Conservation (phyloP, 2,113 vertebrate species). For the Setophaga coronata region DNA sequence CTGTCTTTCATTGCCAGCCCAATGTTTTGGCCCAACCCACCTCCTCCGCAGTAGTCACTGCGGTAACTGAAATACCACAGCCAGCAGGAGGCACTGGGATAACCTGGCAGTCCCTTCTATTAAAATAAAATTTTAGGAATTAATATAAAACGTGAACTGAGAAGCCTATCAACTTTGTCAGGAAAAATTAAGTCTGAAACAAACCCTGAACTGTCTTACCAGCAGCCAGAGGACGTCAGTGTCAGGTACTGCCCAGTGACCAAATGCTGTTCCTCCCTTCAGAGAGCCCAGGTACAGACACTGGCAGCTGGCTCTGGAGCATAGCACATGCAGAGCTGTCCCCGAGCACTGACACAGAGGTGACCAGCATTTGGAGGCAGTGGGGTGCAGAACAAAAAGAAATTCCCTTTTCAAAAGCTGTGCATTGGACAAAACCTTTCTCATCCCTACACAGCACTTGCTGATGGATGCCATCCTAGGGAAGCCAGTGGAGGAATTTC, state of each 20-base stretch:
- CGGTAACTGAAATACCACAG: background rate
- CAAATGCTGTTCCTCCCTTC: background rate
- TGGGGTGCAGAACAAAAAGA: background rate
- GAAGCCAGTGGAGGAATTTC: background rate
- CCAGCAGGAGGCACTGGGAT: background rate
- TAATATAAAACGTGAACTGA: background rate
- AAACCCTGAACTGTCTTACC: background rate
- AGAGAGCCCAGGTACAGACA: background rate
- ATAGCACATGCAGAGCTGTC: rapidly evolving
- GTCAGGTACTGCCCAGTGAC: too few relatives aligned
- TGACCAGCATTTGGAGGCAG: background rate
- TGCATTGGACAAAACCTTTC: background rate
- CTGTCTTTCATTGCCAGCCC: background rate
- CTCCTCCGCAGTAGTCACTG: background rate
- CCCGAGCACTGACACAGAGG: background rate
- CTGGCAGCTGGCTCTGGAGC: background rate
- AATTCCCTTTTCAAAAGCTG: background rate
- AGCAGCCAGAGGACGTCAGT: background rate
- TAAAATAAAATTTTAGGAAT: background rate
- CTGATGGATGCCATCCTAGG: background rate
- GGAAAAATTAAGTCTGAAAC: background rate
- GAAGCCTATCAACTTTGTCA: background rate
- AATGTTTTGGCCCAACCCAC: background rate
- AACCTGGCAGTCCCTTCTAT: background rate
- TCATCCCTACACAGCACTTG: background rate